Conservation (phyloP, 2,797 vertebrate species). For the Tangara arthus region DNA sequence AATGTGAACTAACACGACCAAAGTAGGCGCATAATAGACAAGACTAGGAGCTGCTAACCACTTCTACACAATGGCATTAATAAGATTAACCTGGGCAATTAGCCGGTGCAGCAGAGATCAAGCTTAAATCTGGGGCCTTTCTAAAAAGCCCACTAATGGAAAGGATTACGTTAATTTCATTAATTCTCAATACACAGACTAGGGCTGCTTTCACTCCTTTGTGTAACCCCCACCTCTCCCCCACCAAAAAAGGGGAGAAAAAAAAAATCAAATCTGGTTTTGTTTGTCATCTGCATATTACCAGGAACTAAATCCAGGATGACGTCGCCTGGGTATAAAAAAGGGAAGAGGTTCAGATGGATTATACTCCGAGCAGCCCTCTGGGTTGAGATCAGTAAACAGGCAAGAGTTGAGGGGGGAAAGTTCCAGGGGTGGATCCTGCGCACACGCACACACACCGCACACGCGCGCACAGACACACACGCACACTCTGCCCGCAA, state of each 20-base stretch:
- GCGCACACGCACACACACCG: background rate
- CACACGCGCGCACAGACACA: background rate
- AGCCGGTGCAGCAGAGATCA: constrained; percentile 63
- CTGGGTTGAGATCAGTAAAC: constrained; percentile 66
- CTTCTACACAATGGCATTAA: constrained; percentile 79
- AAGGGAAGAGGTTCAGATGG: constrained; percentile 78
- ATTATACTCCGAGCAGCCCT: constrained; percentile 73
- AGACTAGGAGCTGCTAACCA: constrained; percentile 66
- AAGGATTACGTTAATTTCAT: constrained; percentile 92
- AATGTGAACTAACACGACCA: constrained; percentile 62
- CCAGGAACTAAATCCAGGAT: constrained; percentile 79
- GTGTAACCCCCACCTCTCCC: constrained; percentile 54
- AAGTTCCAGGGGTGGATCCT: constrained; percentile 65
- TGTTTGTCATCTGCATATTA: constrained; percentile 81
- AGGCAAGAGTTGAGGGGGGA: constrained; percentile 56
- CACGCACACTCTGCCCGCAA: constrained; percentile 27
- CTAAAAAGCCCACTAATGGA: constrained; percentile 72
- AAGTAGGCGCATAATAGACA: constrained; percentile 62
- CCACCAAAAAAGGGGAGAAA: background rate
- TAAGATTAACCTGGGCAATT: constrained; percentile 85
- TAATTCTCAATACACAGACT: constrained; percentile 90
- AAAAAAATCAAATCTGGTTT: constrained; percentile 76
- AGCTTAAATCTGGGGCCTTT: constrained; percentile 58
- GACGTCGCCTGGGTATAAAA: constrained; percentile 95
- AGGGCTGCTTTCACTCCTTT: constrained; percentile 71